Evolutionary conservation across 2,797 vertebrate genomes (phyloP).

Genomic region (Neosilurus hyrtlii): DNA sequence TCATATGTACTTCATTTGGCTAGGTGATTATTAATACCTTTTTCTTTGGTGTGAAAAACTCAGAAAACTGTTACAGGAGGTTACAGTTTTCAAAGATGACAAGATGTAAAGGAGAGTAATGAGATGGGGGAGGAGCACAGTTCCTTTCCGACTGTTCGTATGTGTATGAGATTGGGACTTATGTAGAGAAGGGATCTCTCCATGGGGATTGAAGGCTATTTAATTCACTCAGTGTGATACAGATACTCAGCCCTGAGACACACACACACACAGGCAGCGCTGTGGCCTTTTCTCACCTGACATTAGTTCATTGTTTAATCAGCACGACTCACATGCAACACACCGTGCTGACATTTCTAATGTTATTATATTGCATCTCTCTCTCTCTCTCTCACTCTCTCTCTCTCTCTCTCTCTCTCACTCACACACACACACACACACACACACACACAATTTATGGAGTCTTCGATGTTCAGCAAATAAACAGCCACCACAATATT

Average conservation of each 20-base stretch:
- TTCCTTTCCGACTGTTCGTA: too few relatives aligned
- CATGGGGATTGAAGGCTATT: conserved; percentile 23
- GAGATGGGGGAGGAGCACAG: too few relatives aligned
- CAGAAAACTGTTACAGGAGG: too few relatives aligned
- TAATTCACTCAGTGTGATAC: conserved; percentile 27
- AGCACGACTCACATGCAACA: background rate
- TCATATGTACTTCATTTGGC: too few relatives aligned
- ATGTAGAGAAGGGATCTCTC: conserved; percentile 20
- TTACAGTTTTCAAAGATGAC: too few relatives aligned
- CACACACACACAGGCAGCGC: background rate
- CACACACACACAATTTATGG: background rate
- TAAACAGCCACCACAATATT: conserved; percentile 17
- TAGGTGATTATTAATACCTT: too few relatives aligned
- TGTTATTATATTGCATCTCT: conserved; percentile 34
- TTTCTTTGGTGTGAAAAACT: too few relatives aligned
- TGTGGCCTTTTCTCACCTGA: conserved; percentile 24
- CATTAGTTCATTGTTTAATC: conserved; percentile 33
- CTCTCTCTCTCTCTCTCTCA: background rate
- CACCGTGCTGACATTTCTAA: conserved; percentile 35
- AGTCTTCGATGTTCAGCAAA: conserved; percentile 34
- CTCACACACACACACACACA: too few relatives aligned
- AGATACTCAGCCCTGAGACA: conserved; percentile 26
- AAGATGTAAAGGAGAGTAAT: too few relatives aligned
- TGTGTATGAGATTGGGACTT: background rate
- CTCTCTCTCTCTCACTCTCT: conserved; percentile 6